Evolutionary conservation across 2,888 invertebrate genomes (phyloP).

Genomic region (Camponotus fellah): DNA sequence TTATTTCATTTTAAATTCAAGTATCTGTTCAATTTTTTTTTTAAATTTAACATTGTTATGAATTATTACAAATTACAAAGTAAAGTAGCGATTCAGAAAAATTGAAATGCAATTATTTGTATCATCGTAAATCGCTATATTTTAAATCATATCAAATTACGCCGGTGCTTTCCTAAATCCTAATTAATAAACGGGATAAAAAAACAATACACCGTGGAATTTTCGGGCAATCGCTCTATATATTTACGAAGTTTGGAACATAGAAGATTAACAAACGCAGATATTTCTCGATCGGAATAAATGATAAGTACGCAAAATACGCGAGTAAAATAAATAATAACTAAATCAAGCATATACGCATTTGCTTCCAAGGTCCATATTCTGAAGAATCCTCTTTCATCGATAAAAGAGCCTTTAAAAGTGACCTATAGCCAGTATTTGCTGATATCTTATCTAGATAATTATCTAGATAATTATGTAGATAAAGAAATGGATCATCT

Average conservation of each 20-base stretch:
- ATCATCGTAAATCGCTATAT: background rate
- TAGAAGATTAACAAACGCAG: slow-evolving; percentile 66
- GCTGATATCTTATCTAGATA: too few species aligned
- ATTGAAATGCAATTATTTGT: background rate
- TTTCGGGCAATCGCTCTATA: slow-evolving; percentile 57
- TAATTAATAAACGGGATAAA: background rate
- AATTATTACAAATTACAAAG: background rate
- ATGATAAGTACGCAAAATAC: slow-evolving; percentile 57
- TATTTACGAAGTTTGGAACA: slow-evolving; percentile 66
- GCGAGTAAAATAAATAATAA: slow-evolving; percentile 50
- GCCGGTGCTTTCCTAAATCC: background rate
- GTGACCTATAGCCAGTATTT: too few species aligned
- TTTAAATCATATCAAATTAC: slow-evolving; percentile 3
- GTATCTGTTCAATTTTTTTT: background rate
- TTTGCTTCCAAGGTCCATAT: background rate
- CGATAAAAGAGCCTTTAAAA: too few species aligned
- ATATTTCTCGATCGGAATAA: slow-evolving; percentile 44
- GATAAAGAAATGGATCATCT: too few species aligned
- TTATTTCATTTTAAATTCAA: background rate
- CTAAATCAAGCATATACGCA: slow-evolving; percentile 10
- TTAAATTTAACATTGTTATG: background rate
- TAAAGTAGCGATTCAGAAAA: background rate
- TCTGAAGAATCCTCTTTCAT: too few species aligned
- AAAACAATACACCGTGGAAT: slow-evolving; percentile 21
- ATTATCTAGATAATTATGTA: too few species aligned